Base-by-base conservation (phyloP, 2,797 vertebrate genomes). In the Sebastes vulpes region DNA sequence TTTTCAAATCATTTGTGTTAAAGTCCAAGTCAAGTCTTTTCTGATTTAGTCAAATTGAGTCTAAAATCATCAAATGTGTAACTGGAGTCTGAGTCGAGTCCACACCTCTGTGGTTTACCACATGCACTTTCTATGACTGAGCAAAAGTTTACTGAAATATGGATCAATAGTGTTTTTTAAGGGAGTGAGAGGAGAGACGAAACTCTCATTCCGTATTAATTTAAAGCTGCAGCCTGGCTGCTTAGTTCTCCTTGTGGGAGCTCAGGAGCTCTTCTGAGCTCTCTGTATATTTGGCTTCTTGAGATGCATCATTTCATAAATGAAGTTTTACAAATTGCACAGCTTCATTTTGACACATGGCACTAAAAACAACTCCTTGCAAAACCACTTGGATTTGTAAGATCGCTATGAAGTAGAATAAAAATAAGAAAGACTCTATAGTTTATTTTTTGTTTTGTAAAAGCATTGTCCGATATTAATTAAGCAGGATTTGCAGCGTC, bases 401-500 rank as follows among this genome's bases (percentile, higher is more conserved):
- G 46, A 48, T n/a, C 18, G 0, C 18, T 50, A n/a, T 50, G 46
- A 50, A 50, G 26, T 23, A 2, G 7, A 64, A 12, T 5, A 16
- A 26, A 64, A 2, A 31, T 25, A 11, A 23, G 5, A 48, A 18
- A 46, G 42, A 18, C 38, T 0, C 25, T 16, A 2, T 58, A 6
- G 12, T 56, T 18, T 58, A 0, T 52, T 29, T n/a, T 58, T 4
- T 9, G 0, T 16, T 57, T 25, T 56, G 6, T 5, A 18, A 21
- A 4, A 23, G 35, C 23, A 4, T 21, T 14, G 29, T 59, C 3
- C 2, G 12, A 46, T 14, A 23, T 26, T 66, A 80, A 90, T 82
- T 72, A 88, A 72, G 7, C 21, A 28, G 23, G 42, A 74, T 69
- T 21, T 64, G 16, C 21, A 48, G 65, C 72, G 65, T 69, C 75